phyloP scores from a whole-genome alignment of 92 coral and sea anemone genomes.

The Hydrozoanthus gracilis region DNA sequence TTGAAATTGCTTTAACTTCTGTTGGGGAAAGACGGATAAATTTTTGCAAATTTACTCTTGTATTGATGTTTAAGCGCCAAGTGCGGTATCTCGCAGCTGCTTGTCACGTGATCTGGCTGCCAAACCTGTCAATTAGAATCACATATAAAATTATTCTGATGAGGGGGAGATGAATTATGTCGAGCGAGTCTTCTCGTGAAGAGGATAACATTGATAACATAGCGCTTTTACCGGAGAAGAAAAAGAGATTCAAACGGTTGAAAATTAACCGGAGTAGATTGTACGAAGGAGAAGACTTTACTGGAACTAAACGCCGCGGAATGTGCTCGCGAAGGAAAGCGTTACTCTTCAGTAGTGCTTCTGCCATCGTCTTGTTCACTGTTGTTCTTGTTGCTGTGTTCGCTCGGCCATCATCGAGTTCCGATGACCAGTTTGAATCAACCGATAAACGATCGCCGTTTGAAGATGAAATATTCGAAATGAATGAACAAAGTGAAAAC shows the following conservation, averaged over 20 bases:
- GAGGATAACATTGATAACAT: slow-evolving; percentile 74
- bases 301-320: slow-evolving; percentile 26
- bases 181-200: slow-evolving; percentile 50
- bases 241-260: slow-evolving; percentile 53
- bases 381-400: slow-evolving; percentile 75
- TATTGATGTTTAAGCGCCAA: background rate
- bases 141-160: slow-evolving; percentile 22
- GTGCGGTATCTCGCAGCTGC: background rate
- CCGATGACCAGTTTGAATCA: slow-evolving; percentile 58
- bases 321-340: slow-evolving; percentile 78
- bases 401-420: slow-evolving; percentile 82
- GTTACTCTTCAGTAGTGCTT: slow-evolving; percentile 62
- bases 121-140: slow-evolving; percentile 41
- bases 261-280: slow-evolving; percentile 60
- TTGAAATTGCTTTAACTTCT: background rate
- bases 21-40: background rate
- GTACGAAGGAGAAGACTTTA: slow-evolving; percentile 46
- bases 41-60: background rate
- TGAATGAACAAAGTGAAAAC: slow-evolving; percentile 10
- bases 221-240: slow-evolving; percentile 79
- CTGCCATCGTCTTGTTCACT: slow-evolving; percentile 67
- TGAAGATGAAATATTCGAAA: slow-evolving; percentile 51
- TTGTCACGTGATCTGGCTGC: slow-evolving; percentile 31
- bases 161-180: slow-evolving; percentile 39
- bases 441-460: slow-evolving; percentile 55